Evolutionary conservation across 2,888 invertebrate species (phyloP).

Genomic region (Lasioglossum lativentre): DNA sequence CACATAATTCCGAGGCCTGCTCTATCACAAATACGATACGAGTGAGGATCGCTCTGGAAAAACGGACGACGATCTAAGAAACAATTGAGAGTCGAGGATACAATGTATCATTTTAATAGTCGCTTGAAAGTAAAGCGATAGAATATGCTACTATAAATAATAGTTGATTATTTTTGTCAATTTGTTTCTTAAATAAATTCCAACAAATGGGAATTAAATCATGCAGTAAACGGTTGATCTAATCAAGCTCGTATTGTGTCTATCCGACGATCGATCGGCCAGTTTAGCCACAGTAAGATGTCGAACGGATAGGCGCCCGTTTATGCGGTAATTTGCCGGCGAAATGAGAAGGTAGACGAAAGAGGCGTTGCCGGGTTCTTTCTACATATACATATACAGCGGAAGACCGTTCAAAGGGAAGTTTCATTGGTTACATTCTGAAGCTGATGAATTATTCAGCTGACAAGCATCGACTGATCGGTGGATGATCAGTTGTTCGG

Average conservation of each 20-base stretch:
- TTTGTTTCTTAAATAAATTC: no score
- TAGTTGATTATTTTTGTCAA: no score
- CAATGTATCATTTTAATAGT: no score
- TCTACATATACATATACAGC: neutral
- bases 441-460: slow-evolving; percentile 1
- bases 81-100: no score
- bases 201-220: no score
- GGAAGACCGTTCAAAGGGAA: neutral
- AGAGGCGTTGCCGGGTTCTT: slow-evolving; percentile 8
- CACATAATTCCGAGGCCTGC: no score
- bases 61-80: no score
- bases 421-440: slow-evolving; percentile 2
- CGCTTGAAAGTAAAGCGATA: no score
- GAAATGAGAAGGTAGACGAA: slow-evolving; percentile 8
- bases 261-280: neutral
- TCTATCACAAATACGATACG: no score
- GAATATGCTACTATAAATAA: no score
- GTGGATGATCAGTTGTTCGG: slow-evolving; percentile 20
- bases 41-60: no score
- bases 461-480: slow-evolving; percentile 10
- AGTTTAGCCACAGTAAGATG: neutral
- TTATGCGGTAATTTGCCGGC: neutral
- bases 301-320: neutral
- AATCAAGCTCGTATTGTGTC: neutral
- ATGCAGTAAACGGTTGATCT: neutral